These are phyloP conservation scores for Geotria australis DNA, from an alignment of 2,797 vertebrate species.

Conservation along the genomic window DNA sequence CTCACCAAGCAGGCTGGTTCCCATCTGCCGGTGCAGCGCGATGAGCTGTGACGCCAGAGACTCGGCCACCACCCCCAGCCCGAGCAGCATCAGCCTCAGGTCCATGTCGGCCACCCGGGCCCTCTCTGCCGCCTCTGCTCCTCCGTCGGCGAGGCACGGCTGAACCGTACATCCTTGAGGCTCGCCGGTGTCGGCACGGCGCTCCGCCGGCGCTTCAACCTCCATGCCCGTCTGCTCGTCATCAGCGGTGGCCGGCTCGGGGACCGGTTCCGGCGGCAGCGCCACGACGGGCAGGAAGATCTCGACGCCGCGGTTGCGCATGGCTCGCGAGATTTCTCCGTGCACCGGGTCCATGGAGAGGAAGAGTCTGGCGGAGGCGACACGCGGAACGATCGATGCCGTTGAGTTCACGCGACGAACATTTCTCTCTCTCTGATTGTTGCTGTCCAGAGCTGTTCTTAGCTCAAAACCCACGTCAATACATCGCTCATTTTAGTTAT, in stretches of 20 bases:
- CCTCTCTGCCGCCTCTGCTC: slow-evolving; percentile 16
- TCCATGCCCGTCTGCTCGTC: no score
- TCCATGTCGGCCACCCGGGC: slow-evolving; percentile 27
- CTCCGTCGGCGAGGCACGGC: no score
- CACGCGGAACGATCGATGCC: not conserved
- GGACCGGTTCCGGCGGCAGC: no score
- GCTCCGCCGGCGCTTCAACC: no score
- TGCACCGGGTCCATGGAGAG: slow-evolving; percentile 72
- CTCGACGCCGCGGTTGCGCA: slow-evolving; percentile 87
- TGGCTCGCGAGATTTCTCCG: slow-evolving; percentile 84
- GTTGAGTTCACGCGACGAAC: no score
- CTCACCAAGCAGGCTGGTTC: slow-evolving; percentile 33
- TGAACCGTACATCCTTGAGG: no score
- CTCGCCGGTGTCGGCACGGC: no score
- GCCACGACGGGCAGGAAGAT: slow-evolving; percentile 29
- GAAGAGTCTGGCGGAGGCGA: slow-evolving; percentile 27
- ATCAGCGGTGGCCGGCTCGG: no score
- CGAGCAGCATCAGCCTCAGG: slow-evolving; percentile 46
- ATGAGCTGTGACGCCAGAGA: slow-evolving; percentile 40
- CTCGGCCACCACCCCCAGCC: slow-evolving; percentile 41
- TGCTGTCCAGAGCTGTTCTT: no score
- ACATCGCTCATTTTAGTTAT: no score
- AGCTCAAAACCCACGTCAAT: no score
- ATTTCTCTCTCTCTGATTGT: no score
- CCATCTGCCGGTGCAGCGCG: slow-evolving; percentile 35